Percentiles rank a stretch among this genome's conserved stretches.
phyloP scores from a whole-genome alignment of 2,113 vertebrate genomes.

The Platysteira castanea region DNA sequence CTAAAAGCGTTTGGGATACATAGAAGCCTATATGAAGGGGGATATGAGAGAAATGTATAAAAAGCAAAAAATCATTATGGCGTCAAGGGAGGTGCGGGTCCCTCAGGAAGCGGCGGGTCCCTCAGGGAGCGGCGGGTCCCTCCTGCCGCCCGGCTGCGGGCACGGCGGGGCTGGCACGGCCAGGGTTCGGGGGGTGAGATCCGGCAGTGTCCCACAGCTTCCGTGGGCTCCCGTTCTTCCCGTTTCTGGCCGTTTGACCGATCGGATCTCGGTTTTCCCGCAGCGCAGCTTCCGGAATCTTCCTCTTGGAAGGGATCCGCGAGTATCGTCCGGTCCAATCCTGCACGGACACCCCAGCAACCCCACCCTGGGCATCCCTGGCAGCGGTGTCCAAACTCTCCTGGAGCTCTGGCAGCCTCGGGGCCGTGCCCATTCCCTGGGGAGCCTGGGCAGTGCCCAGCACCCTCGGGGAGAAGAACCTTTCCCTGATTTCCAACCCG shows the following conservation, averaged over 20 bases:
- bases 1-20: no score
- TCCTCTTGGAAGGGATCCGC: neutral
- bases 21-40: no score
- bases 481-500: rapidly evolving
- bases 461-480: neutral
- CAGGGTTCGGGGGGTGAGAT: neutral
- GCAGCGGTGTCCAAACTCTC: neutral
- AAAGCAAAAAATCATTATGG: no score
- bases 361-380: neutral
- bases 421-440: neutral
- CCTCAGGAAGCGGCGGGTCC: no score
- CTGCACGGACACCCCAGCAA: neutral
- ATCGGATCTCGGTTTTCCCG: neutral
- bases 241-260: no score
- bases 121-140: neutral
- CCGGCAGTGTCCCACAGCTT: neutral
- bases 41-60: no score
- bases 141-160: neutral
- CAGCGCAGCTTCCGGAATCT: neutral
- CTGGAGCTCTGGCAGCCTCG: rapidly evolving
- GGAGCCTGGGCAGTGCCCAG: neutral
- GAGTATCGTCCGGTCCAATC: neutral
- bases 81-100: no score
- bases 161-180: rapidly evolving
- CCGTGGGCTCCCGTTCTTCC: neutral